phyloP scores from a whole-genome alignment of 2,113 vertebrate species.

The Hydropotes inermis region DNA sequence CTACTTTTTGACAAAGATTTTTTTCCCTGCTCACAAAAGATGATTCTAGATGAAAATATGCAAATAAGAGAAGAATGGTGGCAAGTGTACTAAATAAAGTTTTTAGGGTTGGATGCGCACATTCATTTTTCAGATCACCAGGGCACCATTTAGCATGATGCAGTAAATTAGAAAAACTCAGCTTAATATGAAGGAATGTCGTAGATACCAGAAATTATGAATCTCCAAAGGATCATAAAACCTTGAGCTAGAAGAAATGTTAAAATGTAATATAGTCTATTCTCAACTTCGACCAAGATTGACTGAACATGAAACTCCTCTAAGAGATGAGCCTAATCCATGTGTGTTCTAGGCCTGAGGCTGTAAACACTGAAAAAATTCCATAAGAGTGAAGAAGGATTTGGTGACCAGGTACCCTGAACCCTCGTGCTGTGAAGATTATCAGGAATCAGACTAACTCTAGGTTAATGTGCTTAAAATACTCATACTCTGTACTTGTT shows the following conservation, averaged over 20 bases:
- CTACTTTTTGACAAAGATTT: neutral
- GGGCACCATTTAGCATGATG: slow-evolving; percentile 20
- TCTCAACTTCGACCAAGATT: neutral
- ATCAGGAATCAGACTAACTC: neutral
- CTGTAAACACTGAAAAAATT: neutral
- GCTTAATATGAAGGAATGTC: slow-evolving; percentile 45
- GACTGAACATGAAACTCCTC: neutral
- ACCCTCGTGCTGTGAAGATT: neutral
- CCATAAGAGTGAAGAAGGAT: too few relatives aligned
- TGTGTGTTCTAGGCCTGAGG: neutral
- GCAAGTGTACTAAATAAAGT: neutral
- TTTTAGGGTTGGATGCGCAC: neutral
- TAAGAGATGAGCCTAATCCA: neutral
- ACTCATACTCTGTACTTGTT: neutral
- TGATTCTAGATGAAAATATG: neutral
- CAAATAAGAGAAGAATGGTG: neutral
- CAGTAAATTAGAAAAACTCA: slow-evolving; percentile 65
- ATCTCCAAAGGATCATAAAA: slow-evolving; percentile 64
- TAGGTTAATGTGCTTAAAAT: neutral
- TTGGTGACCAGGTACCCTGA: neutral
- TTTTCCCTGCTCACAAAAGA: neutral
- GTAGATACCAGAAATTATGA: slow-evolving; percentile 52
- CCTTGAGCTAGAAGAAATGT: slow-evolving; percentile 34
- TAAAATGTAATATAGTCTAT: slow-evolving; percentile 43
- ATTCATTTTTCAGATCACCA: slow-evolving; percentile 41